Evolutionary conservation across 2,113 vertebrate species (phyloP), one percentile per base, ranked within the genome.

Genomic region (Piprites chloris): DNA sequence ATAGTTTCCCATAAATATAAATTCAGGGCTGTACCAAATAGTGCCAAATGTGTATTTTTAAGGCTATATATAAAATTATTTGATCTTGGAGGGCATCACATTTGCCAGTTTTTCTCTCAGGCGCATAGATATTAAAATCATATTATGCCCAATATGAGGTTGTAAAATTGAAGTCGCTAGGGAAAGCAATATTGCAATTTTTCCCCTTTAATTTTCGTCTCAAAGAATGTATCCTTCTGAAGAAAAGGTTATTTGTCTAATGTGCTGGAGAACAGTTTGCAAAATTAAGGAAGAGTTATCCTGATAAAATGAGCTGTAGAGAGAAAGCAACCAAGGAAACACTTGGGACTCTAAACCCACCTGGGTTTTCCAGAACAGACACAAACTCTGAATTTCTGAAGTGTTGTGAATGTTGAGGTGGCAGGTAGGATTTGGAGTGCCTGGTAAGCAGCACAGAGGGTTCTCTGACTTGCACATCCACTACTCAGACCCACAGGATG

Each of bases 41-140:
- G 68, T 65, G 79, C 83, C 77, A 82, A 96, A 85, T 92, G 56
- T 65, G 30, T 95, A 41, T 71, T 96, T 97, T 96, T 87, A 90
- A 95, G 76, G 74, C 91, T 89, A 8, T 39, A 23, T 88, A 71
- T 92, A 90, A 93, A 87, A 68, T 67, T 63, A 79, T 52, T 97
- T 87, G 91, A 92, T 95, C 83, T 75, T 30, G 0, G 76, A 81
- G 93, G 89, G 76, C 86, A 39, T 78, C 1, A 2, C 52, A 12
- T 81, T 95, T 93, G 93, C 80, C 95, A 90, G 7, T 92, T 96
- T 96, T 94, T 81, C 90, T 96, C 92, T 87, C 24, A 10, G 76
- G 83, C 86, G 39, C 37, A 28, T 33, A 94, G 92, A 78, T 94
- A 93, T 92, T 95, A 93, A 92, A 89, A 88, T 93, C 33, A 3